phyloP scores from a whole-genome alignment of 2,113 vertebrate species.

The Ascaphus truei region DNA sequence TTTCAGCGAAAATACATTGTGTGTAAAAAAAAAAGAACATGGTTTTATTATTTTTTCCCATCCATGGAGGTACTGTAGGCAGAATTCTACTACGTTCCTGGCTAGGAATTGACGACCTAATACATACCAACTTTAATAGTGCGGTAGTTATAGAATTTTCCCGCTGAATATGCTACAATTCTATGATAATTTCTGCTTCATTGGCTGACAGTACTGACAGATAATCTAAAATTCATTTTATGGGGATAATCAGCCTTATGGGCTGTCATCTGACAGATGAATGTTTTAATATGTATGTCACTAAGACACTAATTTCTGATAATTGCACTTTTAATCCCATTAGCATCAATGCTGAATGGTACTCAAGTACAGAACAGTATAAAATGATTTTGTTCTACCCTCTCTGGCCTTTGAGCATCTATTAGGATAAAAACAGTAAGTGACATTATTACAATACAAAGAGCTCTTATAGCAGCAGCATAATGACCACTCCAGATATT shows the following conservation, averaged over 20 bases:
- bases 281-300: not conserved
- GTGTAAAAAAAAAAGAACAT: too few relatives aligned
- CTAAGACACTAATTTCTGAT: constrained; percentile 1
- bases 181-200: not conserved
- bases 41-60: not conserved
- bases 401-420: not conserved
- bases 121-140: not conserved
- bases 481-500: not conserved
- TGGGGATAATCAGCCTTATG: constrained; percentile 1
- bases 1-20: too few relatives aligned
- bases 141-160: not conserved
- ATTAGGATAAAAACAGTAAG: not conserved
- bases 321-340: not conserved
- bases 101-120: not conserved
- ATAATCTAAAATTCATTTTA: not conserved
- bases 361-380: not conserved
- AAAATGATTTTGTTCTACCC: not conserved
- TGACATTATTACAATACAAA: not conserved
- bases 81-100: not conserved
- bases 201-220: not conserved
- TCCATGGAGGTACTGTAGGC: not conserved
- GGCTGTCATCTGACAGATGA: not conserved
- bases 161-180: not conserved
- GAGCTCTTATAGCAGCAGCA: not conserved
- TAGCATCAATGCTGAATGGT: not conserved